A percentile compares a stretch with the other conserved stretches of the same genome.
Conservation (phyloP, 2,888 invertebrate species). For the Torymus tubicola region DNA sequence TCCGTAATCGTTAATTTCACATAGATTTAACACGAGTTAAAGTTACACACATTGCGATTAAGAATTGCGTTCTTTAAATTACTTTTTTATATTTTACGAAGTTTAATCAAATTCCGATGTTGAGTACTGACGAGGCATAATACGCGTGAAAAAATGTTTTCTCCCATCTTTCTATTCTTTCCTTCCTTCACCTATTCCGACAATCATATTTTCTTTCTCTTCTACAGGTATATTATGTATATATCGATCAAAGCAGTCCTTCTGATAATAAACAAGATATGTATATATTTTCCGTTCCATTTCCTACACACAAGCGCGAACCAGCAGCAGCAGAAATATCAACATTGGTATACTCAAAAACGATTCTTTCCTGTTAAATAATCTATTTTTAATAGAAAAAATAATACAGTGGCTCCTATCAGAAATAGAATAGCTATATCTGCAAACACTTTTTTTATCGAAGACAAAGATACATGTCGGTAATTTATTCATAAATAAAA, state of each 20-base stretch:
- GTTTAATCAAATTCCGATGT: conserved; percentile 7
- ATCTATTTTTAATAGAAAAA: no score
- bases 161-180: conserved; percentile 1
- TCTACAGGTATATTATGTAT: conserved; percentile 45
- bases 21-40: conserved; percentile 1
- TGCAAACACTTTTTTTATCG: no score
- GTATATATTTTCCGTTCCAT: conserved; percentile 51
- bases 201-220: conserved; percentile 5
- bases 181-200: background rate
- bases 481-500: background rate
- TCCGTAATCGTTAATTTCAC: conserved; percentile 5
- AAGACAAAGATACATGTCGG: background rate
- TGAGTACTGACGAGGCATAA: background rate
- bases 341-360: conserved; percentile 43
- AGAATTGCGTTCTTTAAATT: conserved; percentile 7
- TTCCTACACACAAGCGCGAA: conserved; percentile 39
- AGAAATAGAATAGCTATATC: no score
- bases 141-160: conserved; percentile 15
- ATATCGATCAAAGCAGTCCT: conserved; percentile 53
- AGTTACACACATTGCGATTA: background rate
- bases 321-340: conserved; percentile 30
- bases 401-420: no score
- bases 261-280: conserved; percentile 58
- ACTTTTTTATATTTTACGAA: background rate
- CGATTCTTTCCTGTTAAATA: conserved; percentile 34